Percentiles rank a stretch among this genome's conserved stretches.
Evolutionary conservation across 1,140 invertebrate genomes (phyloP).

Genomic region (Latrodectus geometricus): DNA sequence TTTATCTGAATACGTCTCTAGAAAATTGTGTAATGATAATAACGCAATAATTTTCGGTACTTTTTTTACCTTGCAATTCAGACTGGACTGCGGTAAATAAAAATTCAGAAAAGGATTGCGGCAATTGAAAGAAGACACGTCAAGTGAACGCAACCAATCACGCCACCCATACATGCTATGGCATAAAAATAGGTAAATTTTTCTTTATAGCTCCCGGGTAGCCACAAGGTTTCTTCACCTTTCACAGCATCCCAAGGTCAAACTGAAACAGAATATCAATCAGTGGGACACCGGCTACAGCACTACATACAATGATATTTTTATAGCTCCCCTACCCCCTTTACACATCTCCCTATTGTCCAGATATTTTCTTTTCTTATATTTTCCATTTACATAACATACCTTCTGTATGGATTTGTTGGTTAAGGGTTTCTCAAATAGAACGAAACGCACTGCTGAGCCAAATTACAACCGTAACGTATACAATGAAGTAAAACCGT

Average conservation of each 20-base stretch:
- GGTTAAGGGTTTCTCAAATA: neutral
- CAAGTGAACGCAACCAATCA: neutral
- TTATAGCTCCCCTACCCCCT: neutral
- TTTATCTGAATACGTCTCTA: too few relatives aligned
- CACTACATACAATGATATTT: neutral
- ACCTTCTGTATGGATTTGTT: neutral
- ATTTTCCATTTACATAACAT: slow-evolving; percentile 11
- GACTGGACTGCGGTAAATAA: too few relatives aligned
- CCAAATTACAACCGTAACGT: slow-evolving; percentile 6
- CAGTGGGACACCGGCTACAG: slow-evolving; percentile 10
- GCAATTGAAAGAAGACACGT: too few relatives aligned
- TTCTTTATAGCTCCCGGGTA: neutral
- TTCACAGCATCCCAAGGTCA: slow-evolving; percentile 9
- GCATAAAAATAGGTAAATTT: neutral
- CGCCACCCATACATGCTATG: neutral
- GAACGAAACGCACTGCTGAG: neutral
- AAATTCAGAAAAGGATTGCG: too few relatives aligned
- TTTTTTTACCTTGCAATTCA: too few relatives aligned
- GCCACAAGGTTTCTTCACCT: neutral
- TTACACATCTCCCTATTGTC: neutral
- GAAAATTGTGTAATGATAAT: too few relatives aligned
- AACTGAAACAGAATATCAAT: slow-evolving; percentile 17
- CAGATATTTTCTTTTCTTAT: neutral
- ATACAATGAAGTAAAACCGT: neutral
- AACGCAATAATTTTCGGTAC: too few relatives aligned